Conservation (phyloP, 2,797 vertebrate species). For the Anguilla anguilla region DNA sequence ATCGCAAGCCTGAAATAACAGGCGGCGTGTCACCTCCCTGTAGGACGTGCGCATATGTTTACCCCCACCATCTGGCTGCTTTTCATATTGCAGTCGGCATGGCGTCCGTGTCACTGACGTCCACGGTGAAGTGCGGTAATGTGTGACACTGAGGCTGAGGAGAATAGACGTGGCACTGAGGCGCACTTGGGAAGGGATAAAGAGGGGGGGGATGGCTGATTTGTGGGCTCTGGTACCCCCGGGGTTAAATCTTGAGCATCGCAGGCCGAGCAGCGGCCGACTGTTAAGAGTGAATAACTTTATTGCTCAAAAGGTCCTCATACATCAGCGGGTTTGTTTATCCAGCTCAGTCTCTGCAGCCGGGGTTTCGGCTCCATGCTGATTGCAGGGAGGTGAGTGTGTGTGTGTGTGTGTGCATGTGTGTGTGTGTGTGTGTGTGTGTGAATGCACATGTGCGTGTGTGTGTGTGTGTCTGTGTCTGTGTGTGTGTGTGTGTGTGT, state of each 20-base stretch:
- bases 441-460: slow-evolving; percentile 3
- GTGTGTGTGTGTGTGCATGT: slow-evolving; percentile 39
- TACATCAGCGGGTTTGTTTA: slow-evolving; percentile 91
- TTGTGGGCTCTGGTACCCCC: slow-evolving; percentile 64
- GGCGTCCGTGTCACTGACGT: background rate
- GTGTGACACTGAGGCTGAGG: slow-evolving; percentile 47
- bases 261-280: slow-evolving; percentile 75
- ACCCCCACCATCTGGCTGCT: slow-evolving; percentile 31
- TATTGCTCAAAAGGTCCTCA: slow-evolving; percentile 82
- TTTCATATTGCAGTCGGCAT: slow-evolving; percentile 20
- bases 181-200: slow-evolving; percentile 47
- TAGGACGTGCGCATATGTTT: slow-evolving; percentile 11
- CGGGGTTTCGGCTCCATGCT: slow-evolving; percentile 71
- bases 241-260: slow-evolving; percentile 74
- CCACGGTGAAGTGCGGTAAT: slow-evolving; percentile 1
- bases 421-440: slow-evolving; percentile 30
- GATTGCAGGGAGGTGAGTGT: slow-evolving; percentile 60
- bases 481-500: background rate
- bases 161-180: slow-evolving; percentile 71
- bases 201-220: slow-evolving; percentile 64
- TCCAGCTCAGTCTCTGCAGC: slow-evolving; percentile 78
- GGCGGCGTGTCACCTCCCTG: background rate
- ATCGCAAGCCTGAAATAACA: background rate
- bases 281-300: slow-evolving; percentile 89
- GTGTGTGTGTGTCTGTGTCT: slow-evolving; percentile 34